Conservation (phyloP, 2,113 vertebrate genomes). For the Apus apus region DNA sequence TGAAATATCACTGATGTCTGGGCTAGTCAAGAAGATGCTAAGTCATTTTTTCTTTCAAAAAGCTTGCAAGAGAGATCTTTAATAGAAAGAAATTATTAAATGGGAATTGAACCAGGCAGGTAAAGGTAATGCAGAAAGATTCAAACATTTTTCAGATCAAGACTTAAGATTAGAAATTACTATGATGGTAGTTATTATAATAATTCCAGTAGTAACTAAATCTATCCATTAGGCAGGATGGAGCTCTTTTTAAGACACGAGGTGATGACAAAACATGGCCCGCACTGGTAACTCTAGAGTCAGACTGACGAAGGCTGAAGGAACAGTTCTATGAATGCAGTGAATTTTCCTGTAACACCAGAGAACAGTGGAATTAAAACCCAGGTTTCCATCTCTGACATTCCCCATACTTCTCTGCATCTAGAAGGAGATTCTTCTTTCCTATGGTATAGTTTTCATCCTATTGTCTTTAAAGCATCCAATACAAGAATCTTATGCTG, state of each 20-base stretch:
- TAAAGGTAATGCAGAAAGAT: not conserved
- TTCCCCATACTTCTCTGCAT: not conserved
- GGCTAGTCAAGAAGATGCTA: too few species aligned
- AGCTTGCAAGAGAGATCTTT: too few species aligned
- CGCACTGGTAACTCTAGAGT: not conserved
- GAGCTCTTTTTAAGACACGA: not conserved
- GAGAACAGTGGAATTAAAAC: not conserved
- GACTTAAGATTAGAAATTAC: not conserved
- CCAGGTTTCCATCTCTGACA: not conserved
- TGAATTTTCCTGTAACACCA: not conserved
- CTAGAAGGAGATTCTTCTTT: not conserved
- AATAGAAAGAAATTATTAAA: not conserved
- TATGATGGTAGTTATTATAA: not conserved
- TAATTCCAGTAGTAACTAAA: not conserved
- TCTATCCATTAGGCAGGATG: not conserved
- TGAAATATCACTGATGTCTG: too few species aligned
- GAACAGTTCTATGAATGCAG: not conserved
- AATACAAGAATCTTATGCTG: not conserved
- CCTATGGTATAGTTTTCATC: not conserved
- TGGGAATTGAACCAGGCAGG: not conserved
- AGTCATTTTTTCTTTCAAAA: too few species aligned
- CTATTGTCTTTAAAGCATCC: not conserved
- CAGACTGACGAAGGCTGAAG: not conserved
- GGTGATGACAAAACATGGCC: not conserved
- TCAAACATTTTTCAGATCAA: not conserved